Conservation (phyloP, 2,797 vertebrate genomes). For the Gephyroberyx darwinii region DNA sequence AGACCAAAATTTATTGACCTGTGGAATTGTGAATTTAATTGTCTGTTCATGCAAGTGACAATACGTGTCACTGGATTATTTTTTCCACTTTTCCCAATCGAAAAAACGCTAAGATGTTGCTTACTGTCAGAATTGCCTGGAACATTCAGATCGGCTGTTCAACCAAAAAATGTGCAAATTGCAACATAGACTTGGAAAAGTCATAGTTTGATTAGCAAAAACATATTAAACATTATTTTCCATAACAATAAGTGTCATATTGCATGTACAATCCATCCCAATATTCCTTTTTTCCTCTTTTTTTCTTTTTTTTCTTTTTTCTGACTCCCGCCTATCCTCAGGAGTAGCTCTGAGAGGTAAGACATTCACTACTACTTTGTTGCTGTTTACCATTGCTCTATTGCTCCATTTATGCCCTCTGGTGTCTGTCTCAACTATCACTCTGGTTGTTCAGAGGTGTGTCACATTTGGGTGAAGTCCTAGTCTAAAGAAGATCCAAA, state of each 20-base stretch:
- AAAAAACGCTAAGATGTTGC: too few species aligned
- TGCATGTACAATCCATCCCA: slow-evolving; percentile 35
- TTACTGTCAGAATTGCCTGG: too few species aligned
- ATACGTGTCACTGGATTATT: too few species aligned
- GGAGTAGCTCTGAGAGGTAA: slow-evolving; percentile 81
- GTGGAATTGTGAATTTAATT: too few species aligned
- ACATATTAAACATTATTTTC: background rate
- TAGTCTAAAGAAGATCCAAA: background rate
- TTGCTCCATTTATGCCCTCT: slow-evolving; percentile 16
- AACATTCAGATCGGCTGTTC: too few species aligned
- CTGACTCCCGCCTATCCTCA: slow-evolving; percentile 53
- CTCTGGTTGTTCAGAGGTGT: slow-evolving; percentile 10
- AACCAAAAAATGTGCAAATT: too few species aligned
- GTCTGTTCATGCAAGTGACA: too few species aligned
- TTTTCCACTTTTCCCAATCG: too few species aligned
- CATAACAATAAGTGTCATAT: background rate
- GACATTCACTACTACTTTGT: slow-evolving; percentile 42
- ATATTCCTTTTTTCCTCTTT: slow-evolving; percentile 44
- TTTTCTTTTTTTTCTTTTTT: background rate
- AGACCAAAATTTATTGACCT: too few species aligned
- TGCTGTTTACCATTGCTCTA: slow-evolving; percentile 25
- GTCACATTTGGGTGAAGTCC: slow-evolving; percentile 4
- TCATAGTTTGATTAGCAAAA: too few species aligned
- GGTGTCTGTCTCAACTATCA: slow-evolving; percentile 23
- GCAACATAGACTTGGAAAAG: too few species aligned